Evolutionary conservation across 2,888 invertebrate genomes (phyloP).

Genomic region (Acrocyrtus sp.): DNA sequence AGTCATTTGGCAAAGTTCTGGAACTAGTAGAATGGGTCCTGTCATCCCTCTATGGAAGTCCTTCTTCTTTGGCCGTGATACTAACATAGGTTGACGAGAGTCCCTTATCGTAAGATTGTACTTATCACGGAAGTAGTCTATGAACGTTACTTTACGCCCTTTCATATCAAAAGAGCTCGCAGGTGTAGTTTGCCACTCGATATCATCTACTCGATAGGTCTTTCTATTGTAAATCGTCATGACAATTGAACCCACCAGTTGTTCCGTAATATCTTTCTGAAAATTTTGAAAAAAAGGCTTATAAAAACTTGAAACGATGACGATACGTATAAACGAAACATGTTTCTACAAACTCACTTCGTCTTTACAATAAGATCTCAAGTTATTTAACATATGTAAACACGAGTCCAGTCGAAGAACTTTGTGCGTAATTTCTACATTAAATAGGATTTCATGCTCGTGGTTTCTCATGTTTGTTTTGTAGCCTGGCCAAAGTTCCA

Average conservation of each 20-base stretch:
- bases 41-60: conserved; percentile 58
- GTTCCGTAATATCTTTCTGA: conserved; percentile 21
- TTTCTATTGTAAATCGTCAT: conserved; percentile 40
- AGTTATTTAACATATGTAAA: conserved; percentile 70
- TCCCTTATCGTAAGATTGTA: conserved; percentile 33
- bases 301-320: too few relatives aligned
- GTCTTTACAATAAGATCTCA: too few relatives aligned
- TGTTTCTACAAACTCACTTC: too few relatives aligned
- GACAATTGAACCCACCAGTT: conserved; percentile 28
- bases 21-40: conserved; percentile 74
- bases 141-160: not conserved
- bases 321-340: too few relatives aligned
- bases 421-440: conserved; percentile 84
- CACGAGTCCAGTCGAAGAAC: conserved; percentile 83
- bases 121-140: conserved; percentile 61
- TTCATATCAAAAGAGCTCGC: conserved; percentile 16
- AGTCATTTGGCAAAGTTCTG: conserved; percentile 89
- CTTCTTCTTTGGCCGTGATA: conserved; percentile 59
- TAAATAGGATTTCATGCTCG: conserved; percentile 80
- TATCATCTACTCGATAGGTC: conserved; percentile 37
- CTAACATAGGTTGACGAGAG: conserved; percentile 53
- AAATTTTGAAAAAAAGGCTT: too few relatives aligned
- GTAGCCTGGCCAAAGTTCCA: conserved; percentile 79
- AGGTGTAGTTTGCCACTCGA: conserved; percentile 20
- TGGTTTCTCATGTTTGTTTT: conserved; percentile 84